Percentiles rank a stretch among this genome's conserved stretches.
phyloP scores from a whole-genome alignment of 2,888 invertebrate genomes.

The Yponomeuta sedellus region DNA sequence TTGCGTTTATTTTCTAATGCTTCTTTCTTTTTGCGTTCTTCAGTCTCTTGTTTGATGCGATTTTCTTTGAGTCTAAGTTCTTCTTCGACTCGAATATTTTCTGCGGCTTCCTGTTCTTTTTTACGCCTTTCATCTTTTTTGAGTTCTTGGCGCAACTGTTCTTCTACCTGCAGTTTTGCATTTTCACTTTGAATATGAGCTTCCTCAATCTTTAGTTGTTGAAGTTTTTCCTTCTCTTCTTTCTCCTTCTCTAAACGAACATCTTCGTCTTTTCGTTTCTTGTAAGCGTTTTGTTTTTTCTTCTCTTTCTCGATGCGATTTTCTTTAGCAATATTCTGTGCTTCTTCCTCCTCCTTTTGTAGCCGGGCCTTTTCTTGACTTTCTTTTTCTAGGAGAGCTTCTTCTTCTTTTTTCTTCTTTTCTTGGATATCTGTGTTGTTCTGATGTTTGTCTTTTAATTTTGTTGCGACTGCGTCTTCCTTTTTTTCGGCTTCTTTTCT shows the following conservation, averaged over 20 bases:
- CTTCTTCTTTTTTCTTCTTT: slow-evolving; percentile 15
- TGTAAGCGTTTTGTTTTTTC: slow-evolving; percentile 24
- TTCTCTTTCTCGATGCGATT: slow-evolving; percentile 22
- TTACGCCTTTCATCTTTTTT: slow-evolving; percentile 13
- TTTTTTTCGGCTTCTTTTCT: slow-evolving; percentile 6
- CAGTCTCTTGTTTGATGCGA: slow-evolving; percentile 23
- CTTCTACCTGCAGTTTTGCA: slow-evolving; percentile 24
- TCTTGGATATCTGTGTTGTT: slow-evolving; percentile 9
- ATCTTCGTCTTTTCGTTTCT: slow-evolving; percentile 13
- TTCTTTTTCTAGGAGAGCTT: slow-evolving; percentile 9
- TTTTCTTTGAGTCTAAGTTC: slow-evolving; percentile 26
- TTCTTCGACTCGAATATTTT: slow-evolving; percentile 21
- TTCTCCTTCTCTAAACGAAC: slow-evolving; percentile 11
- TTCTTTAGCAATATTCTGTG: slow-evolving; percentile 1
- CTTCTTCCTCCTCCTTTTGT: slow-evolving; percentile 4
- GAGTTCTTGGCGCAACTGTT: slow-evolving; percentile 15
- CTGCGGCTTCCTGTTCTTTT: slow-evolving; percentile 22
- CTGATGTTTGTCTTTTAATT: slow-evolving; percentile 14
- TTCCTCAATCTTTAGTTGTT: slow-evolving; percentile 20
- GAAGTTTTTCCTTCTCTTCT: neutral
- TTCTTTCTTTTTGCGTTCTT: slow-evolving; percentile 22
- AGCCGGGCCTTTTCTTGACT: neutral
- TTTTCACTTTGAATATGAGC: slow-evolving; percentile 23
- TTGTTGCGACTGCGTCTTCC: slow-evolving; percentile 12
- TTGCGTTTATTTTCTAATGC: slow-evolving; percentile 20